Evolutionary conservation across 2,797 vertebrate genomes (phyloP).

Genomic region (Rhabdophis nuchalis): DNA sequence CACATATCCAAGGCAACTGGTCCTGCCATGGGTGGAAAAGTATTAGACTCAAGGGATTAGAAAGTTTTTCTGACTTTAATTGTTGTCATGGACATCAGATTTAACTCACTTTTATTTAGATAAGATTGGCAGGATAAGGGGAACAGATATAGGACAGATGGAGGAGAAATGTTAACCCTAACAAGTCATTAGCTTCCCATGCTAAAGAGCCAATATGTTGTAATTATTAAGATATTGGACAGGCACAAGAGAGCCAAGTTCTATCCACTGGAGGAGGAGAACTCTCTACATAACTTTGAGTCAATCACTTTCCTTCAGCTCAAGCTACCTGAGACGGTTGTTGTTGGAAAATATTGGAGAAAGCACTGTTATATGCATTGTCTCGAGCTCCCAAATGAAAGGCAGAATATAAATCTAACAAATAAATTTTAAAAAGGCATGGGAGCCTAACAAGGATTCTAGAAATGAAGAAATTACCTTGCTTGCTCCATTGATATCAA

Average conservation of each 20-base stretch:
- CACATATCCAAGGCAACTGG: not conserved
- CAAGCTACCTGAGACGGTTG: not conserved
- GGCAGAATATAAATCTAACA: not conserved
- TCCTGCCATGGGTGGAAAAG: not conserved
- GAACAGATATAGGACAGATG: not conserved
- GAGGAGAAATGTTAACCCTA: not conserved
- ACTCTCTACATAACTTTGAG: not conserved
- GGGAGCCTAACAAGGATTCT: not conserved
- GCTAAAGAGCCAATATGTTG: not conserved
- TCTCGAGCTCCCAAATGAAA: not conserved
- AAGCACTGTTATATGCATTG: not conserved
- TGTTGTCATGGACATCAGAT: not conserved
- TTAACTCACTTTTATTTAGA: not conserved
- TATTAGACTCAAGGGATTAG: not conserved
- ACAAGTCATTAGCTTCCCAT: not conserved
- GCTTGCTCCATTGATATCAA: not conserved
- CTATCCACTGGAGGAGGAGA: not conserved
- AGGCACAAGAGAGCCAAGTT: not conserved
- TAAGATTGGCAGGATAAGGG: not conserved
- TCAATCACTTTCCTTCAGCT: not conserved
- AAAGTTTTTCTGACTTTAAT: not conserved
- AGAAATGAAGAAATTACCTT: conserved; percentile 4
- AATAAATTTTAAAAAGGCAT: not conserved
- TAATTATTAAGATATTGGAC: not conserved
- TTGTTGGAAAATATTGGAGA: not conserved